Evolutionary conservation across 2,888 invertebrate species (phyloP), one percentile per base, ranked within the genome.

Genomic region (Xylocampa areola): DNA sequence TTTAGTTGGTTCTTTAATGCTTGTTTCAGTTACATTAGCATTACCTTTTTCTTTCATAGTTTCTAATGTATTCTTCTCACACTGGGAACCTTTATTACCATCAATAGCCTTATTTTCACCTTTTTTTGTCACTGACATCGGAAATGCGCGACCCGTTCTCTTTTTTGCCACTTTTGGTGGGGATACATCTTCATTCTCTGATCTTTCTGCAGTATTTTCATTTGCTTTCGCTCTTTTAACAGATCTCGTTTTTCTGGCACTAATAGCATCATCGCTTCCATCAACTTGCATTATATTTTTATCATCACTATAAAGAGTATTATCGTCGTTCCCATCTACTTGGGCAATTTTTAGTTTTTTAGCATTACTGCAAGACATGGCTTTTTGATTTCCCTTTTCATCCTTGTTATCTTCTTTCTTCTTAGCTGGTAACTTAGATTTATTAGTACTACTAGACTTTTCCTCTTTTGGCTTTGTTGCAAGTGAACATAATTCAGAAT

Each of bases 401-500:
- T 62, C 63, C 54, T 68, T 68, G 45, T 53, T 59, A 17, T 25
- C 61, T 44, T 58, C 60, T 60, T 61, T 48, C 19, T 74, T 78
- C 10, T 45, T 35, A 13, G 45, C 29, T 44, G 29, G 29, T 8
- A 33, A 8, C 39, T 80, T 73, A 10, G 45, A 48, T 49, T 72
- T 69, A n/a, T 59, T 50, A 55, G 45, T 47, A 11, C n/a, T 8
- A 0, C 3, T 17, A 45, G 49, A 7, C 33, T 78, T 83, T 53
- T 79, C 68, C 35, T 86, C 77, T 79, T 85, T 88, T 25, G 76
- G 40, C 78, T 91, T 94, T 48, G 91, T 90, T 58, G 95, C 95
- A 32, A 96, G 85, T 6, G 95, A 95, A 84, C 95, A 95, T 41
- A 97, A 88, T 76, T 96, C 96, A 44, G 94, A 94, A 50, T 86